Evolutionary conservation across 2,113 vertebrate genomes (phyloP).

Genomic region (Rissa tridactyla): DNA sequence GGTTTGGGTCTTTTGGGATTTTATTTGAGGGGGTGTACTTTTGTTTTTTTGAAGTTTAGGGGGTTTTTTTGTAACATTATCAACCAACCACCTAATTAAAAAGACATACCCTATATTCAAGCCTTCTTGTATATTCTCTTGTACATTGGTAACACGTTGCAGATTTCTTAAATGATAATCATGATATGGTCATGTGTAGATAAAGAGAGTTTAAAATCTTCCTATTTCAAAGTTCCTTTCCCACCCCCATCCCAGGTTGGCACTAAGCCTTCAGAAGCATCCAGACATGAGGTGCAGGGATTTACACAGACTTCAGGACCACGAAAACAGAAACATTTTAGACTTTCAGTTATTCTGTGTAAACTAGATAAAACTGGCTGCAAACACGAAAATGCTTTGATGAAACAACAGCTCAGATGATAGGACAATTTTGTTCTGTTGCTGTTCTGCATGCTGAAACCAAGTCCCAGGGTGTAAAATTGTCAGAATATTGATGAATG

Average conservation of each 20-base stretch:
- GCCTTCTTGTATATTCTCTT: background rate
- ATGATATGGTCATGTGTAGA: background rate
- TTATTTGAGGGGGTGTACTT: background rate
- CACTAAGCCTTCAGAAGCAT: background rate
- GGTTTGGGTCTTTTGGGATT: background rate
- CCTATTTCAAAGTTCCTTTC: background rate
- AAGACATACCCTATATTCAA: background rate
- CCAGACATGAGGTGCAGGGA: background rate
- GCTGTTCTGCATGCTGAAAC: background rate
- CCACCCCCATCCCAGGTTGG: accelerated
- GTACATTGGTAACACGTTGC: background rate
- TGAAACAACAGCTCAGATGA: background rate
- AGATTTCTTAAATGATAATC: background rate
- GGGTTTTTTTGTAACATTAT: background rate
- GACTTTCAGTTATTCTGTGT: background rate
- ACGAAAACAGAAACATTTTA: background rate
- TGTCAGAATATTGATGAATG: background rate
- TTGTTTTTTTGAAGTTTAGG: background rate
- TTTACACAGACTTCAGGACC: background rate
- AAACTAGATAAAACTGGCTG: background rate
- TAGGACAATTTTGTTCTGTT: background rate
- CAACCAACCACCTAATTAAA: background rate
- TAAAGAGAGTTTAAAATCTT: background rate
- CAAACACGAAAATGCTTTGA: background rate
- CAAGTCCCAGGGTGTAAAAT: background rate